These are phyloP conservation scores for Thryonomys swinderianus DNA, from an alignment of 2,113 vertebrate genomes.

Conservation along the genomic window DNA sequence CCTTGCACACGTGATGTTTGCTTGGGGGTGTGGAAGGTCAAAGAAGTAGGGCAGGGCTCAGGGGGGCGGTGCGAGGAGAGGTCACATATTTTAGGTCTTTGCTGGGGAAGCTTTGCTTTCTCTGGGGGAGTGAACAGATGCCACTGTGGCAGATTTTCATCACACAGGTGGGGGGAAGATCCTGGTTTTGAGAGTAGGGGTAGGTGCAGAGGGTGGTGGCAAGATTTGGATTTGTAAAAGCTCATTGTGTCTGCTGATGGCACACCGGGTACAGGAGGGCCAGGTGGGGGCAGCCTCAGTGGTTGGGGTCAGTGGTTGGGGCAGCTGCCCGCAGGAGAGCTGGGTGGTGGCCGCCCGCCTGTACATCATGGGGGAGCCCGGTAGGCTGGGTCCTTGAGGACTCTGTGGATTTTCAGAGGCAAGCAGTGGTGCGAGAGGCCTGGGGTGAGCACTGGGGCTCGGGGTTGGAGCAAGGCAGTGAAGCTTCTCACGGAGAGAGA, in stretches of 20 bases:
- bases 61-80: background rate
- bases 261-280: rapidly evolving
- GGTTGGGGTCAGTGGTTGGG: background rate
- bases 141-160: background rate
- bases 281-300: rapidly evolving
- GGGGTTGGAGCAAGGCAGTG: background rate
- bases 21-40: background rate
- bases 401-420: background rate
- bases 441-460: rapidly evolving
- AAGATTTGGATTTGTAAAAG: background rate
- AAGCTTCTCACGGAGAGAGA: background rate
- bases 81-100: background rate
- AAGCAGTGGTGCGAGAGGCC: rapidly evolving
- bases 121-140: rapidly evolving
- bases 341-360: rapidly evolving
- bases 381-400: rapidly evolving
- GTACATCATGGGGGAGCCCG: rapidly evolving
- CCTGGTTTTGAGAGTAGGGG: background rate
- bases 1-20: background rate
- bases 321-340: rapidly evolving
- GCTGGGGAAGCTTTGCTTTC: background rate
- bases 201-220: no score
- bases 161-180: background rate
- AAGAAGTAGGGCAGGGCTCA: background rate
- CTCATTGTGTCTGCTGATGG: background rate